Evolutionary conservation across 1,140 invertebrate species (phyloP).

Genomic region (Zelostemma sp.): DNA sequence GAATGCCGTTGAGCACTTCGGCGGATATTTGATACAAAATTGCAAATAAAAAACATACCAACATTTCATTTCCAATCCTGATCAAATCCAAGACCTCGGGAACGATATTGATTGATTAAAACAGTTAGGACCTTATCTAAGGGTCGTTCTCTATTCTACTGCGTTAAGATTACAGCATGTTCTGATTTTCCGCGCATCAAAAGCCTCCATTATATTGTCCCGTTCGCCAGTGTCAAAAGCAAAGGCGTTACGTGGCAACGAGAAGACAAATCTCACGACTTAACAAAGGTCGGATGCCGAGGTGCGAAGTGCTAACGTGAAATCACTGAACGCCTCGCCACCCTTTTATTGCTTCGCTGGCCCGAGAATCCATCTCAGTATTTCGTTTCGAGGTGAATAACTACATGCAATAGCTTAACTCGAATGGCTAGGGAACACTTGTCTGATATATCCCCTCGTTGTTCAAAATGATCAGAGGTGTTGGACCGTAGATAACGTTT

Average conservation of each 20-base stretch:
- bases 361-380: conserved; percentile 42
- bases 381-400: conserved; percentile 47
- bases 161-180: conserved; percentile 27
- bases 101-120: background rate
- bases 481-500: conserved; percentile 36
- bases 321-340: conserved; percentile 46
- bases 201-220: conserved; percentile 40
- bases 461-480: conserved; percentile 40
- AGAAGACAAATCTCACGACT: conserved; percentile 41
- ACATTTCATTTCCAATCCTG: no score
- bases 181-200: conserved; percentile 42
- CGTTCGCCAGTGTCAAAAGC: conserved; percentile 33
- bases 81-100: no score
- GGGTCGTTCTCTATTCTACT: background rate
- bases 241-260: conserved; percentile 45
- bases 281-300: conserved; percentile 43
- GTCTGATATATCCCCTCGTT: conserved; percentile 32
- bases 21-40: no score
- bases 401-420: conserved; percentile 42
- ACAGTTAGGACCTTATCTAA: background rate
- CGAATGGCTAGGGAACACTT: conserved; percentile 38
- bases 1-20: no score
- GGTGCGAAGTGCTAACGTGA: conserved; percentile 41
- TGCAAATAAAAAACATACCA: no score
- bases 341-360: conserved; percentile 48